Percentiles rank a stretch among this genome's conserved stretches.
Conservation (phyloP, 2,888 invertebrate species). For the Sericinus montela region DNA sequence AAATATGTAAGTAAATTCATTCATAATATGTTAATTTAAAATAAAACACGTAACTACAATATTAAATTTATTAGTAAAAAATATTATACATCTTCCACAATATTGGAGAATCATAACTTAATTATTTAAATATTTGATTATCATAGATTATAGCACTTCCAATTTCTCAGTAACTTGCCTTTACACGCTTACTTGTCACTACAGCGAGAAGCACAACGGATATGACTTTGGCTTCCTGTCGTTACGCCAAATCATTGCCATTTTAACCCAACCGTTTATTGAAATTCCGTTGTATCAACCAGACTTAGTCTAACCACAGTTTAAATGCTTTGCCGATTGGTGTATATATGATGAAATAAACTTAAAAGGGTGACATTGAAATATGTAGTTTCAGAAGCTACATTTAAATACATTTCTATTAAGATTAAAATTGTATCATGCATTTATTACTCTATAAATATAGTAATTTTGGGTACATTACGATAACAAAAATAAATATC, state of each 20-base stretch:
- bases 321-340: constrained; percentile 61
- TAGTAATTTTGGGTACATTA: constrained; percentile 72
- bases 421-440: constrained; percentile 46
- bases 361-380: constrained; percentile 24
- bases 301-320: constrained; percentile 43
- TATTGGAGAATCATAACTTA: constrained; percentile 79
- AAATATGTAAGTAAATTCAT: too few relatives aligned
- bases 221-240: constrained; percentile 19
- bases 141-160: constrained; percentile 76
- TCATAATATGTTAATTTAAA: too few relatives aligned
- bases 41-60: constrained; percentile 63
- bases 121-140: constrained; percentile 76
- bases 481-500: constrained; percentile 79
- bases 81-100: constrained; percentile 80
- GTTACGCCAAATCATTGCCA: neutral
- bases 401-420: constrained; percentile 36
- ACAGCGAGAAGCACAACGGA: constrained; percentile 64
- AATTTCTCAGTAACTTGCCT: constrained; percentile 61
- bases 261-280: neutral
- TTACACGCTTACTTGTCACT: constrained; percentile 62
- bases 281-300: constrained; percentile 23
- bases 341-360: constrained; percentile 25
- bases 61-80: constrained; percentile 80
- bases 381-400: constrained; percentile 20
- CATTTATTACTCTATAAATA: constrained; percentile 56